Conservation (phyloP, 2,113 vertebrate genomes). For the Sinocyclocheilus anophthalmus region DNA sequence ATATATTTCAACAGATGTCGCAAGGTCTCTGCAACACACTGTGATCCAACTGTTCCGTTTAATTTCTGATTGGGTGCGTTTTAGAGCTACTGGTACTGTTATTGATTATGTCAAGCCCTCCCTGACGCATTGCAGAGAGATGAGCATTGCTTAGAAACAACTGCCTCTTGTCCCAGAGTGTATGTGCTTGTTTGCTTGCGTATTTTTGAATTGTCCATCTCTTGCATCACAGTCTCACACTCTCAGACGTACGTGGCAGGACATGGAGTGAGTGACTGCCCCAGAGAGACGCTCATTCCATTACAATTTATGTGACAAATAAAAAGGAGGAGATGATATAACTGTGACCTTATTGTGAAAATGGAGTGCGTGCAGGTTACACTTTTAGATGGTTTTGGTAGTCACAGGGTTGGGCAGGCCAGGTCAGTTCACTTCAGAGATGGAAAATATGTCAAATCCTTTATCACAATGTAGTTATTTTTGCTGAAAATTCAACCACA, state of each 20-base stretch:
- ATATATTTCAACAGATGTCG: background rate
- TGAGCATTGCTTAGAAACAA: conserved; percentile 55
- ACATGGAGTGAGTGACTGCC: background rate
- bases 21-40: background rate
- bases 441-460: background rate
- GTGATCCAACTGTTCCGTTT: conserved; percentile 67
- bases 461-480: background rate
- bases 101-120: conserved; percentile 77
- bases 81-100: conserved; percentile 70
- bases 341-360: background rate
- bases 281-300: background rate
- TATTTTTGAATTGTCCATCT: background rate
- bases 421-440: background rate
- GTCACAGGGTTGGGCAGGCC: background rate
- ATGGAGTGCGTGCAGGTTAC: background rate
- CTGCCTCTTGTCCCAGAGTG: conserved; percentile 15
- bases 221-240: conserved; percentile 6
- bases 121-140: conserved; percentile 80
- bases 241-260: background rate
- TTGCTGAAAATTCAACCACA: background rate
- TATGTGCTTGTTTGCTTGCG: background rate
- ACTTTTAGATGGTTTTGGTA: background rate
- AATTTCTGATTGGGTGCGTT: conserved; percentile 75
- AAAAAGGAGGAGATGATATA: background rate
- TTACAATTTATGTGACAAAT: background rate